Evolutionary conservation across 35 echinoderm and acorn worm genomes (phyloP).

Genomic region (Heliocidaris erythrogramma): DNA sequence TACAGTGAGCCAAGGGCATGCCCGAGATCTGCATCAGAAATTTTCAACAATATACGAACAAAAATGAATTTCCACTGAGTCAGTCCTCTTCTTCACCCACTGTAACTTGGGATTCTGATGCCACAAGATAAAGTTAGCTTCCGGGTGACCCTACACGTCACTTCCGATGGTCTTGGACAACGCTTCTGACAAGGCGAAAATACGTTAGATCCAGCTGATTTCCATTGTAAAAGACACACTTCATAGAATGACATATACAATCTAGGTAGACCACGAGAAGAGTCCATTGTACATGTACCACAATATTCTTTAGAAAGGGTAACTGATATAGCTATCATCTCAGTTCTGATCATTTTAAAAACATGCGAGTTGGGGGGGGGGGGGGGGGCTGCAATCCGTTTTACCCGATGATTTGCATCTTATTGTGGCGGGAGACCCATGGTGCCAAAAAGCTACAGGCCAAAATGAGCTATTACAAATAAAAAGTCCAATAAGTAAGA

Average conservation of each 20-base stretch:
- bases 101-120: not conserved
- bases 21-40: conserved; percentile 8
- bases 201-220: not conserved
- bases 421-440: too few relatives aligned
- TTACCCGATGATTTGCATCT: too few relatives aligned
- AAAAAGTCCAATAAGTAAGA: too few relatives aligned
- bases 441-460: too few relatives aligned
- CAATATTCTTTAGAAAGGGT: too few relatives aligned
- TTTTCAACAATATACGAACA: conserved; percentile 12
- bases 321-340: too few relatives aligned
- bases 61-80: not conserved
- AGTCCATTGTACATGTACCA: too few relatives aligned
- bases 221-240: not conserved
- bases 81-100: not conserved
- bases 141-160: conserved; percentile 6
- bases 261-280: not conserved
- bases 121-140: not conserved
- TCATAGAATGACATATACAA: not conserved
- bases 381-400: too few relatives aligned
- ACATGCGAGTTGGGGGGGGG: too few relatives aligned
- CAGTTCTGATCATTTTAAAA: too few relatives aligned
- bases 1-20: not conserved
- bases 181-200: not conserved
- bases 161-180: conserved; percentile 7
- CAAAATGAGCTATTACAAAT: too few relatives aligned